Evolutionary conservation across 1,140 invertebrate genomes (phyloP).

Genomic region (Drosophila lacteicornis): DNA sequence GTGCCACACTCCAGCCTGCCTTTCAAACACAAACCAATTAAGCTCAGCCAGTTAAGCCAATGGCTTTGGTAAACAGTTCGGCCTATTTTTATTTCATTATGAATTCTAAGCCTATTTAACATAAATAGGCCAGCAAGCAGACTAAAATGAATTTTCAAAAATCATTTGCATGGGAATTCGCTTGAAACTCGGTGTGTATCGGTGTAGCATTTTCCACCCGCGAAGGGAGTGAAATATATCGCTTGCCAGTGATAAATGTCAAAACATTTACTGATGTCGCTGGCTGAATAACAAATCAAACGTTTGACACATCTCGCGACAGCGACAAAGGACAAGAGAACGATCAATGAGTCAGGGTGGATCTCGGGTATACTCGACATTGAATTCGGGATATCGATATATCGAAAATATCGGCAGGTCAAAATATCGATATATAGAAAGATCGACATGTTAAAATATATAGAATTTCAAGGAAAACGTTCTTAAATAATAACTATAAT

Average conservation of each 20-base stretch:
- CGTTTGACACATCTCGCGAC: constrained; percentile 53
- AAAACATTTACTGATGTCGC: constrained; percentile 54
- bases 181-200: constrained; percentile 37
- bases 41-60: constrained; percentile 30
- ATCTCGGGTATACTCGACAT: neutral
- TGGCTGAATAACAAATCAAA: constrained; percentile 69
- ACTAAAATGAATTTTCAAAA: constrained; percentile 61
- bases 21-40: constrained; percentile 25
- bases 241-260: constrained; percentile 63
- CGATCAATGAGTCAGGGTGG: neutral
- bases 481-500: no score
- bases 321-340: constrained; percentile 14
- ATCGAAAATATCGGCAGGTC: neutral
- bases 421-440: neutral
- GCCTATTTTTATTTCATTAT: constrained; percentile 15
- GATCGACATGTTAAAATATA: no score
- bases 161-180: constrained; percentile 46
- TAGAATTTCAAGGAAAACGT: no score
- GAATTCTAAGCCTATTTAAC: constrained; percentile 61
- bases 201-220: constrained; percentile 46
- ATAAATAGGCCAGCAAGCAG: constrained; percentile 62
- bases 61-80: constrained; percentile 21
- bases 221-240: constrained; percentile 24
- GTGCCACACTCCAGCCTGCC: neutral
- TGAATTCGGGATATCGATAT: neutral